These are phyloP conservation scores for Cynopterus brachyotis DNA, from an alignment of 2,113 vertebrate species.

Conservation along the genomic window DNA sequence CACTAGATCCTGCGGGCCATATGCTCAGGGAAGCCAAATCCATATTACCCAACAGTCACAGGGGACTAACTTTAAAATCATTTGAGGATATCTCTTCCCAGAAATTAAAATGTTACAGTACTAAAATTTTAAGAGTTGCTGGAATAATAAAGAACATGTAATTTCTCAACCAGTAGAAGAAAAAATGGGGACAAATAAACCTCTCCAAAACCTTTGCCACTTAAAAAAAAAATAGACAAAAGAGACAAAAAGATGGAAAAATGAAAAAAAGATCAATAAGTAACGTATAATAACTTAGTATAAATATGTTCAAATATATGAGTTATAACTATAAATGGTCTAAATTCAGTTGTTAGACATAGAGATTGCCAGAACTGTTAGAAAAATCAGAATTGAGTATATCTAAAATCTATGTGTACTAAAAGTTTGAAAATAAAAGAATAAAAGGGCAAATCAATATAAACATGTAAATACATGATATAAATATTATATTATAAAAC, in stretches of 20 bases:
- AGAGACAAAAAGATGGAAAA: background rate
- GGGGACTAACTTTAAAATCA: background rate
- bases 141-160: background rate
- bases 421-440: background rate
- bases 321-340: background rate
- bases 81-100: background rate
- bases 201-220: background rate
- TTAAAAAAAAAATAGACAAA: background rate
- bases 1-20: background rate
- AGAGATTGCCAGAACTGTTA: background rate
- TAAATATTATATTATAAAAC: conserved; percentile 7
- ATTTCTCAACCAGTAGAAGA: background rate
- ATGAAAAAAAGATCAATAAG: background rate
- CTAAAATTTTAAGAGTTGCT: background rate
- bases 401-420: background rate
- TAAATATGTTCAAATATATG: background rate
- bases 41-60: background rate
- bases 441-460: background rate
- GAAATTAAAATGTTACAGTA: background rate
- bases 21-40: background rate
- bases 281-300: background rate
- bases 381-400: background rate
- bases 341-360: background rate
- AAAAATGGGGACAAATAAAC: background rate
- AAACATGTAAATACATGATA: background rate